Evolutionary conservation across 2,113 vertebrate genomes (phyloP).

Genomic region (Pygoscelis antarcticus): DNA sequence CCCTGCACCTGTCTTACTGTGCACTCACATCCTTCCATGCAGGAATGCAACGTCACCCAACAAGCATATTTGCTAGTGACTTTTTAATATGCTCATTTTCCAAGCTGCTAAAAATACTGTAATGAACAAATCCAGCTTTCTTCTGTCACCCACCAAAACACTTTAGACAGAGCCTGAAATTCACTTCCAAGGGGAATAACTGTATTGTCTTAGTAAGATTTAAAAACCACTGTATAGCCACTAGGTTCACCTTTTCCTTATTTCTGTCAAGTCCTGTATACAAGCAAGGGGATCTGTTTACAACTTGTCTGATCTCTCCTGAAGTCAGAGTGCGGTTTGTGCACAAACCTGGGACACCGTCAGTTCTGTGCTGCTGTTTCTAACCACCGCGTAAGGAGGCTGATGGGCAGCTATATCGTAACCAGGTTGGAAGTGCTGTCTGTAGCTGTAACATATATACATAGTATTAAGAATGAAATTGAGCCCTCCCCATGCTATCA

Average conservation of each 20-base stretch:
- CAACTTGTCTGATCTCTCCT: neutral
- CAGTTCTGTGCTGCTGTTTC: neutral
- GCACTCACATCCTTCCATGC: neutral
- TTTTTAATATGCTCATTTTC: neutral
- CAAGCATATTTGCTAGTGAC: neutral
- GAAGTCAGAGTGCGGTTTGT: neutral
- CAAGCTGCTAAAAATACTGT: neutral
- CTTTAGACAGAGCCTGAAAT: neutral
- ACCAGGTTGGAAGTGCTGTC: neutral
- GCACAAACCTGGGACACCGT: neutral
- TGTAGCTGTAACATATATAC: neutral
- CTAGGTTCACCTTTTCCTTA: neutral
- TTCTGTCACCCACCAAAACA: neutral
- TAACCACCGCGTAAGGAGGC: neutral
- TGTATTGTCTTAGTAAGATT: neutral
- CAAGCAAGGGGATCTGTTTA: neutral
- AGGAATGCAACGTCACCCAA: neutral
- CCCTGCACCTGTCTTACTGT: too few species aligned
- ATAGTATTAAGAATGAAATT: neutral
- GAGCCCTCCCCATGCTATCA: neutral
- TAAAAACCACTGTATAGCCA: neutral
- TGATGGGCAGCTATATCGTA: neutral
- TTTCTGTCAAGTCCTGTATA: neutral
- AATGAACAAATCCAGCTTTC: neutral
- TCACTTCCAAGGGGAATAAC: neutral